Conservation (phyloP, 2,888 invertebrate genomes). For the Ditula angustiorana region DNA sequence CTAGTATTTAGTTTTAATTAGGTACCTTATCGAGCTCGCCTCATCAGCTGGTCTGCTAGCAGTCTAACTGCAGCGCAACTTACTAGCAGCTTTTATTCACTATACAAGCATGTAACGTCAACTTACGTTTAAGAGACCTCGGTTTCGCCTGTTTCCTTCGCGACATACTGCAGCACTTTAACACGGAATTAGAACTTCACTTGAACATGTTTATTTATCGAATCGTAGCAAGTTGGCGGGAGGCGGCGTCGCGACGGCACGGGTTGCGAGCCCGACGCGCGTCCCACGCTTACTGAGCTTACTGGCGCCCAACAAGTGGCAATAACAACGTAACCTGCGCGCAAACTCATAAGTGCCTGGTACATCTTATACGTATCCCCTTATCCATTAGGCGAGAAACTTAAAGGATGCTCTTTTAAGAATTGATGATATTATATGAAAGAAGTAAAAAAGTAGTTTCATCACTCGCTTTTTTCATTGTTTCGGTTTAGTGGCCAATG, state of each 20-base stretch:
- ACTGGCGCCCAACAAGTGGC: slow-evolving; percentile 85
- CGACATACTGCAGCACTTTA: slow-evolving; percentile 85
- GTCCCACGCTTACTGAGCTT: slow-evolving; percentile 78
- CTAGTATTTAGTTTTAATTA: too few species aligned
- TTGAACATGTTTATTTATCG: slow-evolving; percentile 22
- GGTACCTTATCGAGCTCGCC: neutral
- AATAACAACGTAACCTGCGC: slow-evolving; percentile 76
- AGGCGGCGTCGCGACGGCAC: slow-evolving; percentile 38
- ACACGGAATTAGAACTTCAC: slow-evolving; percentile 44
- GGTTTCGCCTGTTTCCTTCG: slow-evolving; percentile 90
- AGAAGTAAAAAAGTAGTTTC: too few species aligned
- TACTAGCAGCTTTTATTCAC: too few species aligned
- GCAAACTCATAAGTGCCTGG: slow-evolving; percentile 74
- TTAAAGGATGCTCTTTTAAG: too few species aligned
- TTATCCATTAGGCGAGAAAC: neutral
- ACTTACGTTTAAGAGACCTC: slow-evolving; percentile 89
- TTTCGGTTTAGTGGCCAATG: too few species aligned
- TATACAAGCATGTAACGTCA: slow-evolving; percentile 7
- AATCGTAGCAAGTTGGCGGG: slow-evolving; percentile 34
- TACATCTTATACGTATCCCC: slow-evolving; percentile 50
- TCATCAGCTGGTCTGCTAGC: too few species aligned
- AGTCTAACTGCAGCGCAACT: too few species aligned
- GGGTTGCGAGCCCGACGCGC: slow-evolving; percentile 63
- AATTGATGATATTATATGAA: too few species aligned
- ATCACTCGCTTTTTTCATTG: too few species aligned